Evolutionary conservation across 2,888 invertebrate species (phyloP).

Genomic region (Eubasilissa splendida): DNA sequence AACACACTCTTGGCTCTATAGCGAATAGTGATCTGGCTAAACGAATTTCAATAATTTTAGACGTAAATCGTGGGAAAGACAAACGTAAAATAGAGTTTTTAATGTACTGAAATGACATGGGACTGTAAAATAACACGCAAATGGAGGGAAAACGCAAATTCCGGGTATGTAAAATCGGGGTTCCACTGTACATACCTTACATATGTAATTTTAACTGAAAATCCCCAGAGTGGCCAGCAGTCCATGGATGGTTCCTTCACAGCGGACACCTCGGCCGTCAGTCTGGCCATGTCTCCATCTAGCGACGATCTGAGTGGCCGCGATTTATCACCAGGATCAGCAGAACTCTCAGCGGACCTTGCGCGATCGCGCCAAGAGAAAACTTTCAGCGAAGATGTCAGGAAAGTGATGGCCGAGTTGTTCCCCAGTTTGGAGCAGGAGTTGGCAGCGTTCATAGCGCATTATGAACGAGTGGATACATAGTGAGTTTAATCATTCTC

Average conservation of each 20-base stretch:
- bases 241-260: constrained; percentile 58
- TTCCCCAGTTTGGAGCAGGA: constrained; percentile 92
- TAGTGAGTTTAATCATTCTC: constrained; percentile 77
- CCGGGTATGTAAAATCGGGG: too few relatives aligned
- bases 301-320: constrained; percentile 57
- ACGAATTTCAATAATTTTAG: too few relatives aligned
- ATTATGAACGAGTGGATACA: constrained; percentile 90
- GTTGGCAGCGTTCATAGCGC: constrained; percentile 86
- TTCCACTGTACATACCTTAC: too few relatives aligned
- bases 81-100: too few relatives aligned
- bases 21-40: too few relatives aligned
- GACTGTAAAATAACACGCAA: too few relatives aligned
- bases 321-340: constrained; percentile 55
- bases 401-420: constrained; percentile 90
- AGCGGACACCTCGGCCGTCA: constrained; percentile 52
- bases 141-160: too few relatives aligned
- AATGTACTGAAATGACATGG: too few relatives aligned
- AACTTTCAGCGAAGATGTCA: constrained; percentile 80
- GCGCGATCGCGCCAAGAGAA: constrained; percentile 60
- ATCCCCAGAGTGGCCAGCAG: constrained; percentile 54
- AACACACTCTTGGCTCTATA: too few relatives aligned
- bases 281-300: constrained; percentile 55
- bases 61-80: too few relatives aligned
- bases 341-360: constrained; percentile 46
- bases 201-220: neutral